These are phyloP conservation scores for Bradypodion pumilum DNA, from an alignment of 2,797 vertebrate species.

Conservation along the genomic window DNA sequence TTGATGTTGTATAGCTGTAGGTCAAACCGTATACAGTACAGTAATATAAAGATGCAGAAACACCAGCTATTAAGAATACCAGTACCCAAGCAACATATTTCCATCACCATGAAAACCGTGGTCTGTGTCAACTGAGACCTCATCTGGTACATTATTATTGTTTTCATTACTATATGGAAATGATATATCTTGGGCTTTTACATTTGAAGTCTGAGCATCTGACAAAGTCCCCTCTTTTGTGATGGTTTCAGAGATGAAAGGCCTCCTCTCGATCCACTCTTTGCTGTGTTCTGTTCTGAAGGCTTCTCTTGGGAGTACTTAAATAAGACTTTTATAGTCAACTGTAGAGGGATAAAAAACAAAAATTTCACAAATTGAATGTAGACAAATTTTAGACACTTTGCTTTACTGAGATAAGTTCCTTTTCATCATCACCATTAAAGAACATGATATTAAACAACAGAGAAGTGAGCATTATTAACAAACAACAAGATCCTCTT, in stretches of 20 bases:
- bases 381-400: no score
- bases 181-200: accelerated
- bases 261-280: no score
- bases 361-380: no score
- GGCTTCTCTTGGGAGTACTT: no score
- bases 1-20: conserved; percentile 69
- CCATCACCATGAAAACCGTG: conserved; percentile 38
- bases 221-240: no score
- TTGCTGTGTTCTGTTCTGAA: no score
- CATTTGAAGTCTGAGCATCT: accelerated
- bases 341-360: no score
- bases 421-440: conserved; percentile 20
- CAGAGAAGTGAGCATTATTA: conserved; percentile 63
- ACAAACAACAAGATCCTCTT: conserved; percentile 70
- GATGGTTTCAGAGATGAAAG: no score
- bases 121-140: accelerated
- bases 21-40: conserved; percentile 73
- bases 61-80: conserved; percentile 31
- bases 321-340: no score
- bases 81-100: conserved; percentile 57
- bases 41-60: conserved; percentile 69
- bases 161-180: accelerated
- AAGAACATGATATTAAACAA: conserved; percentile 76
- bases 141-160: accelerated
- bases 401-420: neutral